Conservation (phyloP, 2,113 vertebrate species). For the Casuarius casuarius region DNA sequence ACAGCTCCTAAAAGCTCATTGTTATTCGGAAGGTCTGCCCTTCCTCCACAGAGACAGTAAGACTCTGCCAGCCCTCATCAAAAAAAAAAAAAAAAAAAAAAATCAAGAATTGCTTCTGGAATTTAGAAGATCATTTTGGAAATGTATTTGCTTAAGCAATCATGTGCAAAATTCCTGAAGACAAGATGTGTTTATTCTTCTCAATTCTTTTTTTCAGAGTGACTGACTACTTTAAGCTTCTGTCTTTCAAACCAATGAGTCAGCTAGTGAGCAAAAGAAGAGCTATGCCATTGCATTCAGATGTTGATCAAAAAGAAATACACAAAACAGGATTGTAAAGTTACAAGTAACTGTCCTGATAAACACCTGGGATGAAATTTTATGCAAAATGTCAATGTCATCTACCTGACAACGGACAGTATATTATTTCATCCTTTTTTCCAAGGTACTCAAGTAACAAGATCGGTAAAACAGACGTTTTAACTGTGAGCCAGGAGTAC, state of each 20-base stretch:
- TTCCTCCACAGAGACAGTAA: not conserved
- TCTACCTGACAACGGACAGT: not conserved
- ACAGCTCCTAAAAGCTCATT: not conserved
- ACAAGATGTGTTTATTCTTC: not conserved
- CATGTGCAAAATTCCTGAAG: not conserved
- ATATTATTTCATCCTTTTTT: not conserved
- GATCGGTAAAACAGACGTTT: not conserved
- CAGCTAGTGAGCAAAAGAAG: not conserved
- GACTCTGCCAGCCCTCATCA: not conserved
- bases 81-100: not conserved
- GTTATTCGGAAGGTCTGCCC: not conserved
- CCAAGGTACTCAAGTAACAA: not conserved
- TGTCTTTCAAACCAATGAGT: not conserved
- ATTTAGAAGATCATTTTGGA: not conserved
- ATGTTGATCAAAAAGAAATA: not conserved
- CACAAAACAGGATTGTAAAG: not conserved
- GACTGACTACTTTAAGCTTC: not conserved
- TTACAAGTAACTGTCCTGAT: not conserved
- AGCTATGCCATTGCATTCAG: not conserved
- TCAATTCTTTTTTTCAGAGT: not conserved
- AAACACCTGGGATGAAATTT: not conserved
- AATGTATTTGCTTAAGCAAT: not conserved
- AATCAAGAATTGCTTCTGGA: not conserved
- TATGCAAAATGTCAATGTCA: not conserved
- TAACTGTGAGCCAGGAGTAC: not conserved